A percentile compares a stretch with the other conserved stretches of the same genome.
phyloP scores from a whole-genome alignment of 2,797 vertebrate genomes.

The Brachymystax lenok region DNA sequence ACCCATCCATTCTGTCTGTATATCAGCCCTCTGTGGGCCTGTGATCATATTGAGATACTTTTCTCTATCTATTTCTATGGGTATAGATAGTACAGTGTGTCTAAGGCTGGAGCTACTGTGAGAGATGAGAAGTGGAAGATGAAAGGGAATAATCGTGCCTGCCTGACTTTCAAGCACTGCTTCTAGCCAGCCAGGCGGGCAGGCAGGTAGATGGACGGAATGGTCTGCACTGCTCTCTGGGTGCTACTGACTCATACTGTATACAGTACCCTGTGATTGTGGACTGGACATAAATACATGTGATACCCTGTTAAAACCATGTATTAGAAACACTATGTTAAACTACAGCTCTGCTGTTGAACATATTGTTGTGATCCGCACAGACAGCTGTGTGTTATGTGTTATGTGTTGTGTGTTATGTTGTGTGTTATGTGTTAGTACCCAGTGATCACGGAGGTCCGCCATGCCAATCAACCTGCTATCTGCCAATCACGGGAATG shows the following conservation, averaged over 20 bases:
- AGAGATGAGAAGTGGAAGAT: constrained; percentile 13
- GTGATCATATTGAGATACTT: not conserved
- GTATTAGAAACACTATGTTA: no score
- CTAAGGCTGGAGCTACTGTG: constrained; percentile 7
- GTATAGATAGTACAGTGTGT: not conserved
- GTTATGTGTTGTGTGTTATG: no score
- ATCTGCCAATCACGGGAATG: no score
- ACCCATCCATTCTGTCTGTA: not conserved
- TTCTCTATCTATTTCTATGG: not conserved
- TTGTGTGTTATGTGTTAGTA: no score
- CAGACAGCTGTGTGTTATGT: no score
- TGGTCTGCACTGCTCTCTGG: not conserved
- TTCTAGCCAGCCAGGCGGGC: constrained; percentile 7
- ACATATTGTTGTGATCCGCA: no score
- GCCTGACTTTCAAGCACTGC: constrained; percentile 15
- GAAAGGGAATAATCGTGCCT: not conserved
- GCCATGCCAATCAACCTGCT: no score
- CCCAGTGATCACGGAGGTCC: no score
- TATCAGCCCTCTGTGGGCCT: not conserved
- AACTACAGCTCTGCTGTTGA: no score
- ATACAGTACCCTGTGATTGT: no score
- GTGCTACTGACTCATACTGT: not conserved
- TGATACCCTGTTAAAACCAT: no score
- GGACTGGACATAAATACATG: no score
- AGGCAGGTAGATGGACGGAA: not conserved